Evolutionary conservation across 2,888 invertebrate species (phyloP).

Genomic region (Temnothorax unifasciatus): DNA sequence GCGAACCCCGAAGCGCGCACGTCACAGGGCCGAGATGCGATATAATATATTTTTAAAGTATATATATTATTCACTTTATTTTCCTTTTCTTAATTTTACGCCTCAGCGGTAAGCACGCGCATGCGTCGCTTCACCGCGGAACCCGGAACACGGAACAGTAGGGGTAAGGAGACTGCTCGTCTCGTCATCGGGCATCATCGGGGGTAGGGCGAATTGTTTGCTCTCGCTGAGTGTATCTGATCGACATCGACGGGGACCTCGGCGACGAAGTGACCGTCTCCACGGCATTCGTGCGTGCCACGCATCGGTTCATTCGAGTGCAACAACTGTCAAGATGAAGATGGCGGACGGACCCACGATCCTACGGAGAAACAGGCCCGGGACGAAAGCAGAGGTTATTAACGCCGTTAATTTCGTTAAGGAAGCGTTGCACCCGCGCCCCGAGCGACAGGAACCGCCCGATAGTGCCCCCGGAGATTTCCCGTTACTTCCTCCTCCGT

Average conservation of each 20-base stretch:
- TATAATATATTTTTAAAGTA: not conserved
- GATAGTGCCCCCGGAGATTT: constrained; percentile 46
- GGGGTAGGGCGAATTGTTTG: constrained; percentile 5
- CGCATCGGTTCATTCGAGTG: constrained; percentile 51
- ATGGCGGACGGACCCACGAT: constrained; percentile 95
- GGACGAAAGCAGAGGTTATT: constrained; percentile 94
- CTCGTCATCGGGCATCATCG: not conserved
- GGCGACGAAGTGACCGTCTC: constrained; percentile 10
- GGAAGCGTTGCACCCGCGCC: not conserved
- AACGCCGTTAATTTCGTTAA: constrained; percentile 57
- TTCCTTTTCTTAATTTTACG: not conserved
- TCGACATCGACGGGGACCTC: constrained; percentile 3
- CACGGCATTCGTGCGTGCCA: constrained; percentile 15
- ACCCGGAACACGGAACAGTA: not conserved
- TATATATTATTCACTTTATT: not conserved
- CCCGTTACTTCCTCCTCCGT: not conserved
- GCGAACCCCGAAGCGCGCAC: too few species aligned
- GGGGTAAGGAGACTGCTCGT: not conserved
- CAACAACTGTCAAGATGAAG: constrained; percentile 88
- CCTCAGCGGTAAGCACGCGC: not conserved
- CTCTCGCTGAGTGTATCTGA: not conserved
- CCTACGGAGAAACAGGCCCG: constrained; percentile 95
- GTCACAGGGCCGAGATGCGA: too few species aligned
- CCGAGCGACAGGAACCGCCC: not conserved
- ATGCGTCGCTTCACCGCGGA: not conserved